Evolutionary conservation across 1,140 invertebrate species (phyloP), one percentile per base, ranked within the genome.

Genomic region (Drosophila dunni): DNA sequence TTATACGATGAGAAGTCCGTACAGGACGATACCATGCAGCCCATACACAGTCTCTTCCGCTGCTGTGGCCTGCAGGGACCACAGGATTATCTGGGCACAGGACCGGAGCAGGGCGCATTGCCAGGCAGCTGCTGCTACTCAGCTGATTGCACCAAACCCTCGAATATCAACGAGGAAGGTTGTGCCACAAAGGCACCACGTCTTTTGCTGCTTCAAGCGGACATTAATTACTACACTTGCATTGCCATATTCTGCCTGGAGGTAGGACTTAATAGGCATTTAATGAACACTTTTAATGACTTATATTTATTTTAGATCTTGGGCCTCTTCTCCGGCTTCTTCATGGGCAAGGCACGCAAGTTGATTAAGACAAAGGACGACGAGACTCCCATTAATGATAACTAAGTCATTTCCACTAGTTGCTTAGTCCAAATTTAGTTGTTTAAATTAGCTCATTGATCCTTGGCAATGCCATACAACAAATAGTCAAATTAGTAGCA

Each of bases 1-100:
- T 56, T 86, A 8, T 86, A 83, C 1, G 83, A 65, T 3, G 53
- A 65, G 15, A 74, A 70, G 15, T 62, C 83, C 0, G 34, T 74
- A 50, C 53, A 72, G 7, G 29, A 80, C 8, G 83, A 86, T 36
- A 77, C 48, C 7, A 86, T 86, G 83, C 83, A 88, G 60, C 84
- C 83, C 34, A 81, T 86, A 60, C 83, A 86, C 44, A 89, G 76
- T 33, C 65, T 86, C 3, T 91, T 90, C 51, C 53, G 74, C 17
- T 91, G 90, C 67, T 91, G 90, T n/a, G 90, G 90, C 1, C 44
- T 85, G 20, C 54, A 90, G 2, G 81, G 90, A 2, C 86, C 90
- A 3, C 70, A 91, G 68, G 90, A 91, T 63, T 91, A 91, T 45
- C 45, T 89, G 9, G 34, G 51, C 2, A 58, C 75, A 5, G 24